phyloP scores from a whole-genome alignment of 2,888 invertebrate species.

The Sphinx pinastri region DNA sequence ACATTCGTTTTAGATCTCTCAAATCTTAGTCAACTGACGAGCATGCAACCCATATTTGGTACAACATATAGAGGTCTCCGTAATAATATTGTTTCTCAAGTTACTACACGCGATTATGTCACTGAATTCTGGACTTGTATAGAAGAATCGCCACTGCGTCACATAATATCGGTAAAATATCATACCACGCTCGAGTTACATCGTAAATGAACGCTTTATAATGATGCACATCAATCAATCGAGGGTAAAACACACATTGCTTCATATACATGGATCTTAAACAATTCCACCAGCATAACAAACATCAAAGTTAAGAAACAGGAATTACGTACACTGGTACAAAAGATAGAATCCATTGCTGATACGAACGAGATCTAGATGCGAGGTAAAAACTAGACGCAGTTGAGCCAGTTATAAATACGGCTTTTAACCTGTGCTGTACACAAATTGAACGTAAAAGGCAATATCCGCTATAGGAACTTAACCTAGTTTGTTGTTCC shows the following conservation, averaged over 20 bases:
- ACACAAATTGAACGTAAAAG: constrained; percentile 24
- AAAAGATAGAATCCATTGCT: constrained; percentile 34
- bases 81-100: no score
- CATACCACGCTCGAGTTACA: background rate
- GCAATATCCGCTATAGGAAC: constrained; percentile 19
- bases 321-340: constrained; percentile 35
- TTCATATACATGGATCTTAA: background rate
- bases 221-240: constrained; percentile 9
- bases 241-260: background rate
- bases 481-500: constrained; percentile 15
- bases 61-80: no score
- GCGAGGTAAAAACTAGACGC: constrained; percentile 23
- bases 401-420: constrained; percentile 11
- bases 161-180: background rate
- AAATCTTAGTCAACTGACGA: no score
- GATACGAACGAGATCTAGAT: constrained; percentile 30
- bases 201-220: background rate
- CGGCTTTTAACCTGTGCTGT: constrained; percentile 12
- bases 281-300: background rate
- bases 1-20: no score
- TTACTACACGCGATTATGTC: no score
- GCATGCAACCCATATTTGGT: no score
- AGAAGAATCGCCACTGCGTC: background rate
- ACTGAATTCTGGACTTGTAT: no score
- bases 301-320: background rate